Evolutionary conservation across 1,140 invertebrate species (phyloP), one percentile per base, ranked within the genome.

Genomic region (Papilio glaucus): DNA sequence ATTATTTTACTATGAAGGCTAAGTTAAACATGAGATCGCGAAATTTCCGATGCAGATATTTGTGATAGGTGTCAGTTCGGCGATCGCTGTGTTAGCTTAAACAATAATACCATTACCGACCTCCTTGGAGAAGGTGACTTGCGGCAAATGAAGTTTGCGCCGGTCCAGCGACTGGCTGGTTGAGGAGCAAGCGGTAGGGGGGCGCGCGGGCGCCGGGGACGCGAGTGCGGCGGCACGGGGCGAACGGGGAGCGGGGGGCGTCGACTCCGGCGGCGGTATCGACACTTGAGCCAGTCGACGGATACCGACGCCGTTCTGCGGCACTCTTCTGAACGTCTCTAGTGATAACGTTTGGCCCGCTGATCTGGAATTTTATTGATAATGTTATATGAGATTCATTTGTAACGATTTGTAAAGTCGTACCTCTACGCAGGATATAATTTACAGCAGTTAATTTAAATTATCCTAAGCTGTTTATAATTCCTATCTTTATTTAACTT

Each of bases 71-170:
- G n/a, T n/a, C n/a, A n/a, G n/a, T n/a, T n/a, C n/a, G n/a, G n/a
- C n/a, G n/a, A n/a, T n/a, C n/a, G n/a, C n/a, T n/a, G n/a, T n/a
- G n/a, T n/a, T 8, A 18, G 13, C 10, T 89, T 88, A 95, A 75
- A 96, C 95, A 79, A 95, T 94, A 73, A 95, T 94, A 61, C 95
- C 95, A 77, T 94, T 96, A 96, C 96, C 96, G 94, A 97, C 96
- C 96, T 97, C 97, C 88, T 96, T 95, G 85, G 94, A 97, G 93
- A 97, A 97, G 37, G 96, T 96, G 83, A 97, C 96, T 93, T 97
- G 96, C 13, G 96, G 96, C 74, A 97, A 93, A 78, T 96, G 95
- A 13, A 96, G 89, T 74, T 95, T 94, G 84, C 94, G 92, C 80
- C 95, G 93, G 77, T 89, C 89, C 5, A 89, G 77, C 1, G 85